Percentiles rank a stretch among this genome's conserved stretches.
Evolutionary conservation across 2,888 invertebrate species (phyloP).

Genomic region (Drosophila niveifrons): DNA sequence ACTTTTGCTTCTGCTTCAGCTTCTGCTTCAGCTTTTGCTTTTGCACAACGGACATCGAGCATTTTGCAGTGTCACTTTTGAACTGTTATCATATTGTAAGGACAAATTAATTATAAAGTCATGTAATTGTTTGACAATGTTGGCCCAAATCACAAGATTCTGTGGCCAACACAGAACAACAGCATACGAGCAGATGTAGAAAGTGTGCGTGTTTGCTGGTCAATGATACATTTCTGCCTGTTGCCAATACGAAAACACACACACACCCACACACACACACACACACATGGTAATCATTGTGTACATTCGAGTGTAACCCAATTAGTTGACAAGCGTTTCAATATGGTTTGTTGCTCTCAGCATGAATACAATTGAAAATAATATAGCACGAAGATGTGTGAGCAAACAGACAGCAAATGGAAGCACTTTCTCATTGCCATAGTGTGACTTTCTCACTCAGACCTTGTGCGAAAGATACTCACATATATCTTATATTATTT

Average conservation of each 20-base stretch:
- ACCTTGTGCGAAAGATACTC: too few species aligned
- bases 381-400: not conserved
- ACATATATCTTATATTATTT: too few species aligned
- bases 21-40: not conserved
- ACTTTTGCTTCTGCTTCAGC: too few species aligned
- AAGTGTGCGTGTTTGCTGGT: slow-evolving; percentile 2
- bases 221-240: slow-evolving; percentile 10
- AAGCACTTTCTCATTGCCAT: too few species aligned
- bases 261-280: not conserved
- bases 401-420: not conserved
- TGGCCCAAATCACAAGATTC: slow-evolving; percentile 39
- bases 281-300: slow-evolving; percentile 48
- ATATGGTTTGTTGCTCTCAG: slow-evolving; percentile 12
- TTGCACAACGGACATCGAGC: slow-evolving; percentile 9
- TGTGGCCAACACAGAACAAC: slow-evolving; percentile 21
- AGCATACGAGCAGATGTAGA: not conserved
- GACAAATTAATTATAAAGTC: slow-evolving; percentile 78
- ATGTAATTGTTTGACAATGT: slow-evolving; percentile 73
- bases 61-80: slow-evolving; percentile 50
- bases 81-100: slow-evolving; percentile 58
- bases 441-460: not conserved
- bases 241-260: slow-evolving; percentile 8
- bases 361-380: slow-evolving; percentile 1
- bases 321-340: slow-evolving; percentile 66
- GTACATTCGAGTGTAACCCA: slow-evolving; percentile 59